Conservation (phyloP, 1,140 invertebrate genomes). For the Argopecten irradians region DNA sequence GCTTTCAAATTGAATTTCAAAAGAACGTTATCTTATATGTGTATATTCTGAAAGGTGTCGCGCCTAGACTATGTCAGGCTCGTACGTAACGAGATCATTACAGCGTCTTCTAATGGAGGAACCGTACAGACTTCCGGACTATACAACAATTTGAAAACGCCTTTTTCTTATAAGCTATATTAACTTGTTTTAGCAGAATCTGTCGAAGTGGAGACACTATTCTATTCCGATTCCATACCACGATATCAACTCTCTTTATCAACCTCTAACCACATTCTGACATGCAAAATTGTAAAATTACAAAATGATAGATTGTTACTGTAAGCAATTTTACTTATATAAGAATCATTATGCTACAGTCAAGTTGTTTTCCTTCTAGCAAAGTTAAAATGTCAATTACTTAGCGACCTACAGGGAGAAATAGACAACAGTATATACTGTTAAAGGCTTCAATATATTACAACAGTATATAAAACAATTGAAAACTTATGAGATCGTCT, state of each 20-base stretch:
- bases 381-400: neutral
- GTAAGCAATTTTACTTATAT: neutral
- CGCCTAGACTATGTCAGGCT: too few relatives aligned
- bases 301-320: neutral
- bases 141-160: neutral
- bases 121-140: neutral
- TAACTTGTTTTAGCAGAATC: neutral
- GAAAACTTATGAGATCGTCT: too few relatives aligned
- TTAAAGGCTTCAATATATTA: slow-evolving; percentile 23
- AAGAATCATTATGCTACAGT: neutral
- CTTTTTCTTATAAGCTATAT: neutral
- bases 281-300: slow-evolving; percentile 10
- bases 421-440: neutral
- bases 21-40: too few relatives aligned
- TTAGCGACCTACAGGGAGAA: neutral
- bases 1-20: too few relatives aligned
- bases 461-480: neutral
- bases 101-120: neutral
- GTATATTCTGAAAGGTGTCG: too few relatives aligned
- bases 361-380: neutral
- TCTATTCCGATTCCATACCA: neutral
- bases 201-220: neutral
- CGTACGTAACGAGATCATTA: too few relatives aligned
- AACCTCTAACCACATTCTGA: neutral
- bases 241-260: neutral